These are phyloP conservation scores for Agonopterix subpropinquella DNA, from an alignment of 2,888 invertebrate genomes.

Conservation along the genomic window DNA sequence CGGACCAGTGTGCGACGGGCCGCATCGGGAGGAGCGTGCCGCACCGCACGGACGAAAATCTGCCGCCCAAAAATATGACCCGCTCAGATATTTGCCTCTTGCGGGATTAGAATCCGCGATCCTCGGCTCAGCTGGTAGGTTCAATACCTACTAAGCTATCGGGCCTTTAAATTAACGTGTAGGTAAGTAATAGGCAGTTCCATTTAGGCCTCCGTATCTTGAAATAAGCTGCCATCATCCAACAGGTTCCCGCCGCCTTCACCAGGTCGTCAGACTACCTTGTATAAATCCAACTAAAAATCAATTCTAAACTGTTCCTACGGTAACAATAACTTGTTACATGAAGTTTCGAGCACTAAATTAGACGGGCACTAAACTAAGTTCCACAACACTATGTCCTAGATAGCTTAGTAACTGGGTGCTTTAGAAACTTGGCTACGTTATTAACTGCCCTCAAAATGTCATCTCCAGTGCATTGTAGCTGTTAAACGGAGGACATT, in stretches of 20 bases:
- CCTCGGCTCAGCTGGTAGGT: too few species aligned
- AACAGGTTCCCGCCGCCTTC: too few species aligned
- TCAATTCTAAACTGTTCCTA: not conserved
- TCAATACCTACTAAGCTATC: too few species aligned
- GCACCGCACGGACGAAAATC: too few species aligned
- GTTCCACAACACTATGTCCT: slow-evolving; percentile 8
- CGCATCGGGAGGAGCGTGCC: too few species aligned
- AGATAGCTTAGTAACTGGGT: slow-evolving; percentile 7
- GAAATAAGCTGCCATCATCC: not conserved
- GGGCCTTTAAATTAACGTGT: too few species aligned
- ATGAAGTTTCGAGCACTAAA: slow-evolving; percentile 10
- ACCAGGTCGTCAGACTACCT: not conserved
- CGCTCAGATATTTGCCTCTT: too few species aligned
- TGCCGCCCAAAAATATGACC: too few species aligned
- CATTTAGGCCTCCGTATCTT: not conserved
- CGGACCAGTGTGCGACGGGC: too few species aligned
- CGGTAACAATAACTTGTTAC: slow-evolving; percentile 8
- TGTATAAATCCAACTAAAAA: slow-evolving; percentile 1
- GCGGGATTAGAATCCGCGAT: too few species aligned
- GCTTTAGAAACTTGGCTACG: slow-evolving; percentile 5
- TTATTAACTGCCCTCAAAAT: slow-evolving; percentile 13
- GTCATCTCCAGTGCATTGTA: slow-evolving; percentile 10
- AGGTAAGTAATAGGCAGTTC: too few species aligned
- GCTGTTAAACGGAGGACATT: not conserved
- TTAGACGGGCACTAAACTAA: slow-evolving; percentile 11